Conservation (phyloP, 1,140 invertebrate species). For the Palaemon carinicauda region DNA sequence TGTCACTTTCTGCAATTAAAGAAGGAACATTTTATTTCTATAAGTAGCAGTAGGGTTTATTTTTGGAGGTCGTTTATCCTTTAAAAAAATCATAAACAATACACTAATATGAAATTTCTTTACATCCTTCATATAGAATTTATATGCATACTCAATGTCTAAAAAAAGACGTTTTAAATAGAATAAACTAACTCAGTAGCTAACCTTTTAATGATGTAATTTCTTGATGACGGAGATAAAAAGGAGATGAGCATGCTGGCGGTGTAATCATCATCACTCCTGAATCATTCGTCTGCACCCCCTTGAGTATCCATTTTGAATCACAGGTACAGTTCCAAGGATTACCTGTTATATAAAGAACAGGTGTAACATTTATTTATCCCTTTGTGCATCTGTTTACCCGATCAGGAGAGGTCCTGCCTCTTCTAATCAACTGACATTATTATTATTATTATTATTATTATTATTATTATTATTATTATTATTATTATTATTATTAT, state of each 20-base stretch:
- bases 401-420: too few species aligned
- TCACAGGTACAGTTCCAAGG: conserved; percentile 42
- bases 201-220: conserved; percentile 23
- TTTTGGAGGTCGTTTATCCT: neutral
- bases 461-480: too few species aligned
- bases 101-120: too few species aligned
- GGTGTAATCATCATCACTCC: neutral
- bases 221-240: neutral
- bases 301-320: conserved; percentile 5
- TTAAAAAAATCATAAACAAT: neutral
- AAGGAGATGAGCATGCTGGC: neutral
- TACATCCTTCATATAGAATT: too few species aligned
- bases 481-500: too few species aligned
- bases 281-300: neutral
- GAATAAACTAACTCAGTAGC: too few species aligned
- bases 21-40: neutral
- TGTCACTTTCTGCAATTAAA: neutral
- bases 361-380: neutral
- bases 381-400: neutral
- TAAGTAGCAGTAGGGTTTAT: neutral
- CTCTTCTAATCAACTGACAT: neutral
- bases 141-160: too few species aligned
- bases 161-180: neutral
- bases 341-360: conserved; percentile 25
- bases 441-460: too few species aligned